A percentile compares a stretch with the other conserved stretches of the same genome.
Conservation (phyloP, 1,140 invertebrate genomes). For the Brachionus rubens region DNA sequence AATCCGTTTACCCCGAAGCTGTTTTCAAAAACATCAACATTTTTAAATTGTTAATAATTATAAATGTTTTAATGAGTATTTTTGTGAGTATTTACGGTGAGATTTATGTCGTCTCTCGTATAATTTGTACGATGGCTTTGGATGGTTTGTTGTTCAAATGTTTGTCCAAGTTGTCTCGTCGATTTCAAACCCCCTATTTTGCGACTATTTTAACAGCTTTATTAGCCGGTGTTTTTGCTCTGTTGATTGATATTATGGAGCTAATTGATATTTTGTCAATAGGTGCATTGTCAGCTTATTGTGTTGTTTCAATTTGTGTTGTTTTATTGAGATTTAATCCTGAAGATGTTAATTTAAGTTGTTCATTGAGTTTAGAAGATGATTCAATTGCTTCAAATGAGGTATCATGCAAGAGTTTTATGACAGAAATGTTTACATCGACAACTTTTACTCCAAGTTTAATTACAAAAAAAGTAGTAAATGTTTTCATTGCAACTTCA, state of each 20-base stretch:
- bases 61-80: background rate
- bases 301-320: slow-evolving; percentile 81
- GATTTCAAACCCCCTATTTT: slow-evolving; percentile 73
- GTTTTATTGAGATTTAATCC: slow-evolving; percentile 78
- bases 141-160: slow-evolving; percentile 78
- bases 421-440: background rate
- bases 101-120: slow-evolving; percentile 75
- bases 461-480: slow-evolving; percentile 1
- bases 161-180: slow-evolving; percentile 70
- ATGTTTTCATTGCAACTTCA: background rate
- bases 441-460: background rate
- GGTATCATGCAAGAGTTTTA: background rate
- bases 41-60: background rate
- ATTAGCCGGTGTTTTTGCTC: slow-evolving; percentile 71
- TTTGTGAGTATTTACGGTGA: slow-evolving; percentile 25
- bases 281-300: slow-evolving; percentile 82
- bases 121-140: slow-evolving; percentile 81
- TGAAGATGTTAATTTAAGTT: slow-evolving; percentile 48
- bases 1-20: slow-evolving; percentile 6
- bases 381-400: background rate
- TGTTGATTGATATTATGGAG: slow-evolving; percentile 82
- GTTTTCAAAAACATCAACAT: background rate
- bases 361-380: no score
- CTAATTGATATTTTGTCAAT: slow-evolving; percentile 91
- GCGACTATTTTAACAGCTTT: slow-evolving; percentile 76